Conservation (phyloP, 2,797 vertebrate species). For the Picus viridis region DNA sequence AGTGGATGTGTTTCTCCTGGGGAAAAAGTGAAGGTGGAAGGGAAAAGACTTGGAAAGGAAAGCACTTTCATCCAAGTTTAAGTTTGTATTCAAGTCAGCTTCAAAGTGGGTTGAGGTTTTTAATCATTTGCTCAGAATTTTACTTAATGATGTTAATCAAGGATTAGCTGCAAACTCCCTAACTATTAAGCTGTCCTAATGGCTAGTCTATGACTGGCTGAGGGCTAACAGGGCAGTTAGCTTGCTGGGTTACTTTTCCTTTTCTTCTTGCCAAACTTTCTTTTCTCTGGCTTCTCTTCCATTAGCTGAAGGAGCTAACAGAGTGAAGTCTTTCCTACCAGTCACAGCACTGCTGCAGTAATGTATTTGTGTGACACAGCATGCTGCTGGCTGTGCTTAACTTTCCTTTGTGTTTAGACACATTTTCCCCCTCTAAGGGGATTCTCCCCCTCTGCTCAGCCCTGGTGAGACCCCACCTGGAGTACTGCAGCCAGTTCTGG, state of each 20-base stretch:
- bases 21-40: not conserved
- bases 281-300: not conserved
- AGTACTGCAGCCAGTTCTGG: too few relatives aligned
- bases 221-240: not conserved
- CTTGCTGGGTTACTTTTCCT: not conserved
- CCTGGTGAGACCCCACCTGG: too few relatives aligned
- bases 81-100: not conserved
- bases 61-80: not conserved
- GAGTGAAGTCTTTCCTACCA: not conserved
- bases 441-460: too few relatives aligned
- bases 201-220: not conserved
- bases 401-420: conserved; percentile 9
- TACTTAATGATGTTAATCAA: conserved; percentile 45
- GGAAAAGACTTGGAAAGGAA: not conserved
- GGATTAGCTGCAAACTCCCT: conserved; percentile 3
- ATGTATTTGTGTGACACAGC: conserved; percentile 45
- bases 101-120: not conserved
- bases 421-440: too few relatives aligned
- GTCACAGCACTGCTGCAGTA: not conserved
- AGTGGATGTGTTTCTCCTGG: not conserved
- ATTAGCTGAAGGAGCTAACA: not conserved
- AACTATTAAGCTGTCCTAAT: not conserved
- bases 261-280: not conserved
- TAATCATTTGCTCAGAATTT: not conserved
- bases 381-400: conserved; percentile 2